Evolutionary conservation across 2,888 invertebrate genomes (phyloP).

Genomic region (Xylota sylvarum): DNA sequence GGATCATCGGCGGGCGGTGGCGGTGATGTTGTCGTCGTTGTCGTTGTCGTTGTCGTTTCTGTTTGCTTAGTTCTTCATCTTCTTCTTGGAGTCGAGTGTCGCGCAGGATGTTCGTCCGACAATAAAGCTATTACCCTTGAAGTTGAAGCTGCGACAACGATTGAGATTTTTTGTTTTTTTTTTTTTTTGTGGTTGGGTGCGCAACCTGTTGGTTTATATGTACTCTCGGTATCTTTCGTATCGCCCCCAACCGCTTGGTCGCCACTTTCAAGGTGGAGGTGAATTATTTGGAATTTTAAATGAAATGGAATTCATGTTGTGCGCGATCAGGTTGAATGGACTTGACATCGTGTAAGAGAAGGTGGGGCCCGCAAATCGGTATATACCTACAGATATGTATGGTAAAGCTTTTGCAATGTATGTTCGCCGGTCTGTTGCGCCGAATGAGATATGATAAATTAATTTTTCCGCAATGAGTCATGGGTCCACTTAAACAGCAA

Average conservation of each 20-base stretch:
- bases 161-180: conserved; percentile 73
- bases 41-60: conserved; percentile 6
- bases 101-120: conserved; percentile 69
- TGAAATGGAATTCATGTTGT: conserved; percentile 76
- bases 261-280: conserved; percentile 69
- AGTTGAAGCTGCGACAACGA: conserved; percentile 64
- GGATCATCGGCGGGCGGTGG: conserved; percentile 42
- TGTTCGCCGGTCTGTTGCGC: conserved; percentile 19
- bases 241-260: conserved; percentile 31
- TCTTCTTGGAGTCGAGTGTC: conserved; percentile 45
- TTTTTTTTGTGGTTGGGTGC: conserved; percentile 60
- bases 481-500: conserved; percentile 22
- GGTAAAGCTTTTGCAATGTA: conserved; percentile 65
- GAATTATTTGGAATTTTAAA: conserved; percentile 76
- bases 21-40: background rate
- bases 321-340: conserved; percentile 76
- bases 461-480: conserved; percentile 61
- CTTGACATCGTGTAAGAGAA: conserved; percentile 71
- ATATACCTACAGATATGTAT: background rate
- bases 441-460: conserved; percentile 60
- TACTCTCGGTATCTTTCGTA: conserved; percentile 43
- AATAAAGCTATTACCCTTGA: conserved; percentile 78
- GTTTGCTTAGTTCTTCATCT: conserved; percentile 63
- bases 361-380: conserved; percentile 52
- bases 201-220: conserved; percentile 71